phyloP scores from a whole-genome alignment of 1,140 invertebrate species.

The Drosophila trapezifrons region DNA sequence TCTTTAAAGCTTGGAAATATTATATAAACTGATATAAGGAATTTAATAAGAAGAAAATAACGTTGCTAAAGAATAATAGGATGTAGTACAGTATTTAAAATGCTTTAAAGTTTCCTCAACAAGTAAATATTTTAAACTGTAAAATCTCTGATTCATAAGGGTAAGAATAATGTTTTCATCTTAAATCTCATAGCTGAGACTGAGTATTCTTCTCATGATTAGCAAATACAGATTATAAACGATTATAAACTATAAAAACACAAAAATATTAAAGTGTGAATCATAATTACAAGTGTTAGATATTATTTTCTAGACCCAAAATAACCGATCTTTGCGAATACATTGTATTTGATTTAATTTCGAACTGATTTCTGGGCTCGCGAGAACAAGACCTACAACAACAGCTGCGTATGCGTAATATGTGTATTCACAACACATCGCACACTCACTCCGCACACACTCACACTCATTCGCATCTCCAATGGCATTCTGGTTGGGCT shows the following conservation, averaged over 20 bases:
- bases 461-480: conserved; percentile 12
- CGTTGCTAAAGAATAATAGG: not conserved
- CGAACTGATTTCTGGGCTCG: conserved; percentile 12
- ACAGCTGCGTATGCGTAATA: conserved; percentile 67
- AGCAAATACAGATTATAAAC: not conserved
- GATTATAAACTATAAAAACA: no score
- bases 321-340: conserved; percentile 1
- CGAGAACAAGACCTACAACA: conserved; percentile 66
- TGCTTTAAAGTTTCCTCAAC: not conserved
- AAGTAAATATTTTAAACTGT: not conserved
- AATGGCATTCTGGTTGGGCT: conserved; percentile 55
- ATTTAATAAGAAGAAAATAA: not conserved
- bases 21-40: not conserved
- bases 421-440: conserved; percentile 7
- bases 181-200: not conserved
- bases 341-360: conserved; percentile 1
- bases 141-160: not conserved
- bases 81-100: not conserved
- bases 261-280: not conserved
- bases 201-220: not conserved
- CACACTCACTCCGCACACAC: conserved; percentile 15
- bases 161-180: not conserved
- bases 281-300: not conserved
- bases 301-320: not conserved
- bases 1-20: no score